Base-by-base conservation (phyloP, 1,140 invertebrate species). In the Rhagoletis pomonella region DNA sequence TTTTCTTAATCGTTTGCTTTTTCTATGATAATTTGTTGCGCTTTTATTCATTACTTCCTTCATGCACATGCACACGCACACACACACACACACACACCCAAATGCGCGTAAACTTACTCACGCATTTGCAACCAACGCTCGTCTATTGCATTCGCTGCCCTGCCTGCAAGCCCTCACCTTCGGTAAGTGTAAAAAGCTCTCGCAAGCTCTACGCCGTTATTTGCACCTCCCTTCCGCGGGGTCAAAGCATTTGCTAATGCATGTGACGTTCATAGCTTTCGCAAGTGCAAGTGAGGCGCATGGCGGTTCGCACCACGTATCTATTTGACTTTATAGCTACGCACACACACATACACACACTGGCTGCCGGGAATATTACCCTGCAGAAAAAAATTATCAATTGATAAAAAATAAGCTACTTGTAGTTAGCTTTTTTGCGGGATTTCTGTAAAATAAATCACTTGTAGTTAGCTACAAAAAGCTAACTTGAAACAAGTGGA, bases 41-140 rank as follows among this genome's bases (percentile, higher is more conserved):
- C 5, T 60, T 85, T 85, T 85, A 85, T 62, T 62, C 59, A 42
- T 62, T 58, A 42, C 12, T 85, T 85, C 58, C 84, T 39, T 5
- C 17, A 47, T 29, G 42, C 14, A 77, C 6, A 77, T 4, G 42
- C 73, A 17, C 73, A 85, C 50, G 19, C 84, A 58, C n/a, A n/a
- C 73, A 47, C 12, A 50, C 5, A 7, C 84, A n/a, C n/a, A n/a
- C n/a, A n/a, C n/a, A n/a, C n/a, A n/a, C n/a, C n/a, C n/a, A 58
- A 29, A 29, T 29, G 29, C 29, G 29, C 29, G 42, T 4, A 50
- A 81, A 19, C 47, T 14, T 2, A n/a, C 7, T 59, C 19, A 85
- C 58, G 58, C 47, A n/a, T 39, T 29, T 44, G 39, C 14, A 62
- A 85, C 3, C 42, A 14, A 12, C 19, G 10, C 64, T 42, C 39